Evolutionary conservation across 2,888 invertebrate genomes (phyloP).

Genomic region (Xanthorhoe spadicearia): DNA sequence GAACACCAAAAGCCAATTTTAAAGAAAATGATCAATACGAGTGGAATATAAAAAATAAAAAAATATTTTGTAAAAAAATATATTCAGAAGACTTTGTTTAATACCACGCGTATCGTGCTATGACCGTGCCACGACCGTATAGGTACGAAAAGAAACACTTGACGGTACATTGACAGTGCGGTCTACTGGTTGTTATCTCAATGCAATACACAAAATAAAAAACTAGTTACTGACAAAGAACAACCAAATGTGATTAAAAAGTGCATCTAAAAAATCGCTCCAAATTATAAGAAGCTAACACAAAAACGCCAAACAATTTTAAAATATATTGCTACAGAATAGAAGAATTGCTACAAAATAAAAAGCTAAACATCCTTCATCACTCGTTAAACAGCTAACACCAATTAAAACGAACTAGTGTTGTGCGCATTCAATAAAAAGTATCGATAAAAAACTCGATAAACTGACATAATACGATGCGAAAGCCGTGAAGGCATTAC

Average conservation of each 20-base stretch:
- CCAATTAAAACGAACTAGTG: constrained; percentile 74
- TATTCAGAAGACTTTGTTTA: too few species aligned
- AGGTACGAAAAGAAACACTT: too few species aligned
- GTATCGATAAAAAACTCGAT: constrained; percentile 66
- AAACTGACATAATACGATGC: constrained; percentile 68
- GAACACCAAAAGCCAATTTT: too few species aligned
- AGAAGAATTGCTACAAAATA: neutral
- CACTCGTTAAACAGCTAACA: constrained; percentile 49
- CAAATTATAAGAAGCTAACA: neutral
- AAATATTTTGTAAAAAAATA: too few species aligned
- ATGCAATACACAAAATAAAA: too few species aligned
- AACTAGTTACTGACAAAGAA: too few species aligned
- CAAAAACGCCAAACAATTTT: neutral
- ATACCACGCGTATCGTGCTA: too few species aligned
- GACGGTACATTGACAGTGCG: too few species aligned
- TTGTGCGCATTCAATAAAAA: constrained; percentile 70
- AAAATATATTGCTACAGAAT: neutral
- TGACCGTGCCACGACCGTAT: too few species aligned
- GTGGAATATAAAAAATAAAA: too few species aligned
- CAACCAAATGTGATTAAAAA: neutral
- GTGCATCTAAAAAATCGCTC: neutral
- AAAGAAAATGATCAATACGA: too few species aligned
- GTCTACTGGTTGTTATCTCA: too few species aligned
- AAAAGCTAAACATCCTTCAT: constrained; percentile 44
- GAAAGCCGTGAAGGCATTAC: constrained; percentile 78